A percentile compares a stretch with the other conserved stretches of the same genome.
These are phyloP conservation scores for Anser cygnoides DNA, from an alignment of 2,113 vertebrate species.

Conservation along the genomic window DNA sequence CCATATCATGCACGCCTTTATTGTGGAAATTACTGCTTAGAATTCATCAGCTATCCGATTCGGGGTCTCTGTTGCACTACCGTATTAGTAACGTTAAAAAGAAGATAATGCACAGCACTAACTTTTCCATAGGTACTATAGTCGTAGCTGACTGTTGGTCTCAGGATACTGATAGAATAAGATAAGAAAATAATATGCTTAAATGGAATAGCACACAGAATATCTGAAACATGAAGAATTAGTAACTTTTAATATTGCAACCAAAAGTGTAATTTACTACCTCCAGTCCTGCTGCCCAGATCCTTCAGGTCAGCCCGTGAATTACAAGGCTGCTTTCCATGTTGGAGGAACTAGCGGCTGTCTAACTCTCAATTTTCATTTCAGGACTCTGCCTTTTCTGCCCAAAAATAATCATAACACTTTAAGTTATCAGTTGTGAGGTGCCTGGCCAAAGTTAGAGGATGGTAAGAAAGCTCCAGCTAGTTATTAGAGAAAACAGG, in stretches of 20 bases:
- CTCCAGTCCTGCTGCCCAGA: background rate
- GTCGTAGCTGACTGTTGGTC: background rate
- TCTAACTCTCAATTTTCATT: background rate
- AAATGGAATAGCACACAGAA: background rate
- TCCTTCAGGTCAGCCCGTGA: background rate
- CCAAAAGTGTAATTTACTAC: background rate
- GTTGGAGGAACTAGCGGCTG: background rate
- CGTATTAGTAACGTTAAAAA: accelerated
- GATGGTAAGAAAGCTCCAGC: background rate
- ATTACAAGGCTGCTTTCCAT: accelerated
- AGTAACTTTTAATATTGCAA: background rate
- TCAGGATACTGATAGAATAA: background rate
- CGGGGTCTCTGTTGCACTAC: background rate
- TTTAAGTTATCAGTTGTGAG: background rate
- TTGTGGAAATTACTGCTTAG: background rate
- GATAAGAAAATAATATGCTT: background rate
- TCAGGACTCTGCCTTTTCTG: background rate
- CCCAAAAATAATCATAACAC: background rate
- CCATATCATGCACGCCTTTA: background rate
- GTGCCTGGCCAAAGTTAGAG: background rate
- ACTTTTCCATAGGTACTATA: background rate
- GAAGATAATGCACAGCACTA: background rate
- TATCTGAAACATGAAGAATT: background rate
- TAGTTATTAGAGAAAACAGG: background rate
- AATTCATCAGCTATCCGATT: accelerated